These are phyloP conservation scores for Danaus melanippus DNA, from an alignment of 1,140 invertebrate species.

Conservation along the genomic window DNA sequence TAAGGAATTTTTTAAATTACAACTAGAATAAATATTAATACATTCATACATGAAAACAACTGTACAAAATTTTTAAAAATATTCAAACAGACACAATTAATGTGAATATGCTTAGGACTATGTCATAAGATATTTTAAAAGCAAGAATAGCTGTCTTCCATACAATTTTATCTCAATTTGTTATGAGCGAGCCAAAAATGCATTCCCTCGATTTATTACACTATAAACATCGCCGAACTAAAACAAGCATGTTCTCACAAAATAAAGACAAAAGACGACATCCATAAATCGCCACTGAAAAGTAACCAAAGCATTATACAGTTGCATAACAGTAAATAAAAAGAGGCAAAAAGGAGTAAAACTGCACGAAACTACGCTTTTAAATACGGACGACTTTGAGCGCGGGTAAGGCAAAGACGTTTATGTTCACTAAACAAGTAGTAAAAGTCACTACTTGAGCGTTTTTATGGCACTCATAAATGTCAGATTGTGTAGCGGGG, in stretches of 20 bases:
- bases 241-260: constrained; percentile 56
- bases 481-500: constrained; percentile 69
- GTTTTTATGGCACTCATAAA: constrained; percentile 74
- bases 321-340: constrained; percentile 70
- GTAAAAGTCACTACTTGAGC: constrained; percentile 74
- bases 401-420: constrained; percentile 70
- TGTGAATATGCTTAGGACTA: no score
- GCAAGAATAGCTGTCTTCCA: background rate
- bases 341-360: constrained; percentile 60
- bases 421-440: constrained; percentile 75
- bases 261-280: constrained; percentile 66
- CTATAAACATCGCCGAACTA: constrained; percentile 39
- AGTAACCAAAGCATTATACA: constrained; percentile 68
- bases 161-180: constrained; percentile 17
- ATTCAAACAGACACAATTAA: no score
- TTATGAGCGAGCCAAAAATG: constrained; percentile 15
- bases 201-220: constrained; percentile 22
- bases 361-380: constrained; percentile 67
- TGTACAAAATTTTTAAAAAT: no score
- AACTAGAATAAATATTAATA: no score
- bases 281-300: constrained; percentile 62
- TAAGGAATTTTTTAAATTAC: no score
- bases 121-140: no score
- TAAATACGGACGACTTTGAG: constrained; percentile 68
- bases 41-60: no score